Evolutionary conservation across 2,797 vertebrate genomes (phyloP).

Genomic region (Galaxias olidus): DNA sequence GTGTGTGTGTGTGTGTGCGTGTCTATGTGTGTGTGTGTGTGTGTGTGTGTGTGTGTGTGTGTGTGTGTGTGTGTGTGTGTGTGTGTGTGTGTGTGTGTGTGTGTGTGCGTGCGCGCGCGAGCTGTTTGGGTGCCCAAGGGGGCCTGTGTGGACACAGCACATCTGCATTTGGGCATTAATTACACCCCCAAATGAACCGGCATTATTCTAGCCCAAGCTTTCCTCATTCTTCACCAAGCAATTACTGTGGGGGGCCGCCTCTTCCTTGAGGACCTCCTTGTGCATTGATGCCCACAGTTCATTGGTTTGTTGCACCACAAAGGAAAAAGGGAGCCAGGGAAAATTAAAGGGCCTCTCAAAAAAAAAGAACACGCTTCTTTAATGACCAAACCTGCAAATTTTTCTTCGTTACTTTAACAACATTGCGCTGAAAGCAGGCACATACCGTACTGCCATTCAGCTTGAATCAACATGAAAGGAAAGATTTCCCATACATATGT

Average conservation of each 20-base stretch:
- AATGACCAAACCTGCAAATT: conserved; percentile 15
- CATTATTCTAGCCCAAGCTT: conserved; percentile 37
- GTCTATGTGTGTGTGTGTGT: conserved; percentile 1
- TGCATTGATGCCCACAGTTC: conserved; percentile 20
- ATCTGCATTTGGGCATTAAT: conserved; percentile 51
- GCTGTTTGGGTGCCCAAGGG: conserved; percentile 1
- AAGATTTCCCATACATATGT: conserved; percentile 24
- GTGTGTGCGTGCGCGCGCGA: not conserved
- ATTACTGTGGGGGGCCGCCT: conserved; percentile 27
- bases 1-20: conserved; percentile 13
- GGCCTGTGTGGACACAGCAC: conserved; percentile 28
- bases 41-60: conserved; percentile 2
- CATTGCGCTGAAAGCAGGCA: conserved; percentile 5
- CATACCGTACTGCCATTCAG: conserved; percentile 21
- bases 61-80: not conserved
- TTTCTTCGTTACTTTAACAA: not conserved
- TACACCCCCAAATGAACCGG: conserved; percentile 43
- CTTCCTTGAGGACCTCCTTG: conserved; percentile 26
- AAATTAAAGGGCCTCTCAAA: conserved; percentile 22
- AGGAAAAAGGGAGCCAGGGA: conserved; percentile 13
- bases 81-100: not conserved
- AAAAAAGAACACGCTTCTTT: conserved; percentile 26
- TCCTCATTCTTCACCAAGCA: conserved; percentile 41
- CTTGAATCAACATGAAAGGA: conserved; percentile 30
- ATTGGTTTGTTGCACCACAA: not conserved